Percentiles rank a stretch among this genome's conserved stretches.
phyloP scores from a whole-genome alignment of 1,140 invertebrate genomes.

The Drosophila nannoptera region DNA sequence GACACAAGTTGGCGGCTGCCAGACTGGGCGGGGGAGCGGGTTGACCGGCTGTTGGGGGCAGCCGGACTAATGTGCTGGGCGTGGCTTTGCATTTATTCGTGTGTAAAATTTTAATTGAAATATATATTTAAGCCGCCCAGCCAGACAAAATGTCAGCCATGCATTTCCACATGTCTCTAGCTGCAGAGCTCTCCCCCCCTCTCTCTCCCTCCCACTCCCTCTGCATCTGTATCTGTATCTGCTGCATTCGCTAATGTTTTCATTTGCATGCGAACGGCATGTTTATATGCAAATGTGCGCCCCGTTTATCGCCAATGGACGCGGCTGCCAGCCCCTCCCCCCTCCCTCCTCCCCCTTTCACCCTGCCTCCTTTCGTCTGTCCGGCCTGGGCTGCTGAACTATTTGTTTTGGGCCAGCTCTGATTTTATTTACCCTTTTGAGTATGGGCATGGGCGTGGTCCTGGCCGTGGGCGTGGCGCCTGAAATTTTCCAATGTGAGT shows the following conservation, averaged over 20 bases:
- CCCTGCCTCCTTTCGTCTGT: neutral
- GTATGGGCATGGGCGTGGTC: neutral
- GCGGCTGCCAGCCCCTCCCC: neutral
- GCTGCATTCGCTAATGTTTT: conserved; percentile 67
- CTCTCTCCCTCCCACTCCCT: too few relatives aligned
- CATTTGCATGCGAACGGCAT: conserved; percentile 72
- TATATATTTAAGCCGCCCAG: conserved; percentile 63
- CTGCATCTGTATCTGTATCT: conserved; percentile 30
- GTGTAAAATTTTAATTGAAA: conserved; percentile 77
- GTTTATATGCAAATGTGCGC: conserved; percentile 71
- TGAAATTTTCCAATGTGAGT: neutral
- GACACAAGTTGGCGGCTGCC: conserved; percentile 51
- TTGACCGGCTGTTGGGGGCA: neutral
- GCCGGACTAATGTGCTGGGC: conserved; percentile 63
- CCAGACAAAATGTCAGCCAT: conserved; percentile 10
- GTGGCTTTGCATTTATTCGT: conserved; percentile 73
- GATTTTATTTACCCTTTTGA: conserved; percentile 51
- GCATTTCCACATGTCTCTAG: conserved; percentile 4
- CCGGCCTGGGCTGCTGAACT: conserved; percentile 31
- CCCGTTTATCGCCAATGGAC: conserved; percentile 59
- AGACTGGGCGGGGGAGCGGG: conserved; percentile 11
- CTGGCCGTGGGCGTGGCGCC: neutral
- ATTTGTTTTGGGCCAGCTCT: conserved; percentile 52
- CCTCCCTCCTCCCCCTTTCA: too few relatives aligned
- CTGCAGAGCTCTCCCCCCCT: conserved; percentile 1